These are phyloP conservation scores for Bombycilla garrulus DNA, from an alignment of 2,113 vertebrate species.

Conservation along the genomic window DNA sequence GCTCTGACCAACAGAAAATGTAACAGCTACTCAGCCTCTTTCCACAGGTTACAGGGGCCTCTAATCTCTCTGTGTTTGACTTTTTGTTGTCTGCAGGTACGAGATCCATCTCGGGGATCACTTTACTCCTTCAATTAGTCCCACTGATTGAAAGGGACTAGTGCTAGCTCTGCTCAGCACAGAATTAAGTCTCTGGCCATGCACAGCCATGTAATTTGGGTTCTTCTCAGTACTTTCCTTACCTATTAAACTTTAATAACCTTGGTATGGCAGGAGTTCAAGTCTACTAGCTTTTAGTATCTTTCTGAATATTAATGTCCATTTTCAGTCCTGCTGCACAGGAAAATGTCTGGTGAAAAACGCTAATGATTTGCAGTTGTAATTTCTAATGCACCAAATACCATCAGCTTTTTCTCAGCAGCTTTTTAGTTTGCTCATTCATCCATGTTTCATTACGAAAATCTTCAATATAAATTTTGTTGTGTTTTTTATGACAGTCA, in stretches of 20 bases:
- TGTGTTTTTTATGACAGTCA: conserved; percentile 2
- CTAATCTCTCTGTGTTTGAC: background rate
- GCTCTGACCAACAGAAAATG: background rate
- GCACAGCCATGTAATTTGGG: background rate
- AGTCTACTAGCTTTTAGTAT: background rate
- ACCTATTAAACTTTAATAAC: background rate
- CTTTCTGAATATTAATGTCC: background rate
- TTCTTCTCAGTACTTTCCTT: background rate
- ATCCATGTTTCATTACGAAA: background rate
- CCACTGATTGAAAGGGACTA: background rate
- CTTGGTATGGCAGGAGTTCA: background rate
- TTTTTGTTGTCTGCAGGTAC: background rate
- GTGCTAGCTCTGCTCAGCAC: background rate
- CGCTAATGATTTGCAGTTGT: background rate
- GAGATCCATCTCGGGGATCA: background rate
- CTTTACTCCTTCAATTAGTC: background rate
- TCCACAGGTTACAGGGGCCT: background rate
- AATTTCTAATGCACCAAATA: background rate
- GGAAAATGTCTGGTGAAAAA: background rate
- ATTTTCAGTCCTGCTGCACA: background rate
- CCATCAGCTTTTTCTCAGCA: background rate
- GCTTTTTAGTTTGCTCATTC: background rate
- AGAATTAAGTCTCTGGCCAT: background rate
- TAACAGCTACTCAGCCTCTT: background rate
- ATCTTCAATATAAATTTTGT: background rate